These are phyloP conservation scores for Dicentrarchus labrax DNA, from an alignment of 2,113 vertebrate species.

Conservation along the genomic window DNA sequence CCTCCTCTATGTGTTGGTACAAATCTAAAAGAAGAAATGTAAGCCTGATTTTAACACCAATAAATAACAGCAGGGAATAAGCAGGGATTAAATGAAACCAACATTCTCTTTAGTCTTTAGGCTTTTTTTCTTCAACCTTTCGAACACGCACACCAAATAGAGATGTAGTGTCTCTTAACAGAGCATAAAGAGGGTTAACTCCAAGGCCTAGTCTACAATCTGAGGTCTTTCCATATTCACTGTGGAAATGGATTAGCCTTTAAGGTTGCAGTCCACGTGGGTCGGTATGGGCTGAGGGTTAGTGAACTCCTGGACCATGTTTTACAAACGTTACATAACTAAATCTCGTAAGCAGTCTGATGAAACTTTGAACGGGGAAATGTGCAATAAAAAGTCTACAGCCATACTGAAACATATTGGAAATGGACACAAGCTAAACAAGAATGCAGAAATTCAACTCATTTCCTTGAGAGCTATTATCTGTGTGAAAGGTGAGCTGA, in stretches of 20 bases:
- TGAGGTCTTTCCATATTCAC: not conserved
- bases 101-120: not conserved
- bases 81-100: not conserved
- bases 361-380: not conserved
- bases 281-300: conserved; percentile 8
- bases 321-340: conserved; percentile 40
- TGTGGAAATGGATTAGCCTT: conserved; percentile 30
- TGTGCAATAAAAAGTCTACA: not conserved
- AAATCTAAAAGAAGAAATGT: not conserved
- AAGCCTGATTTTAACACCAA: not conserved
- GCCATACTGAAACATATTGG: not conserved
- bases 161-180: not conserved
- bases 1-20: conserved; percentile 25
- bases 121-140: not conserved
- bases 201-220: not conserved
- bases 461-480: not conserved
- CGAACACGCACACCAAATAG: not conserved
- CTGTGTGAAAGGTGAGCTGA: conserved; percentile 53
- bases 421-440: not conserved
- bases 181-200: not conserved
- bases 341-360: not conserved
- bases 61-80: not conserved
- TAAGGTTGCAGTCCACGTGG: not conserved
- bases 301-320: conserved; percentile 16
- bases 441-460: not conserved